Evolutionary conservation across 1,140 invertebrate species (phyloP).

Genomic region (Dryas iulia): DNA sequence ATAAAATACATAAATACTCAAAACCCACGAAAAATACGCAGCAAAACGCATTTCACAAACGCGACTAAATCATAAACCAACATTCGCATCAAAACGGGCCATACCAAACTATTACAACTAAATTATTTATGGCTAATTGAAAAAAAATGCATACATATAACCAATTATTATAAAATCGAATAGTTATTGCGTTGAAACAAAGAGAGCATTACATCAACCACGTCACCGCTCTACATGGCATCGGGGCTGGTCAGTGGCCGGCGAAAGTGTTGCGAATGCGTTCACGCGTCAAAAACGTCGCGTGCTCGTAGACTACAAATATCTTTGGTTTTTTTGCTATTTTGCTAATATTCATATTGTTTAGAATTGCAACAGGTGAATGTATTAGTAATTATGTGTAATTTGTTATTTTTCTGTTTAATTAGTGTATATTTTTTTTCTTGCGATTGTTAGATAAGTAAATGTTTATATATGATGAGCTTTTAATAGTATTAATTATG

Average conservation of each 20-base stretch:
- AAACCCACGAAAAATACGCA: not conserved
- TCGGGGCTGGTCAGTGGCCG: conserved; percentile 41
- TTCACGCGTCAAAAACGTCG: conserved; percentile 34
- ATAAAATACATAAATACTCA: not conserved
- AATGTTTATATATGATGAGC: not conserved
- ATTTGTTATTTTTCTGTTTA: not conserved
- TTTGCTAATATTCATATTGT: not conserved
- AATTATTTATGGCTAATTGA: not conserved
- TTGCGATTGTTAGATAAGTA: too few relatives aligned
- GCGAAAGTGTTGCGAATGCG: conserved; percentile 40
- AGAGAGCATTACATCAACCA: conserved; percentile 41
- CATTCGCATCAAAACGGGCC: not conserved
- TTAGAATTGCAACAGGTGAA: not conserved
- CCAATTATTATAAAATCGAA: not conserved
- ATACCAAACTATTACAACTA: not conserved
- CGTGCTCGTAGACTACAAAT: conserved; percentile 14
- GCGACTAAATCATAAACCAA: conserved; percentile 1
- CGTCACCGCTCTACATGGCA: conserved; percentile 44
- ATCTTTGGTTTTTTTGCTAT: not conserved
- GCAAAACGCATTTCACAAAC: not conserved
- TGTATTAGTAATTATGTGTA: not conserved
- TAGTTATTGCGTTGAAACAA: conserved; percentile 20
- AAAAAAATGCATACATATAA: not conserved
- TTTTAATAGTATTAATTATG: too few relatives aligned
- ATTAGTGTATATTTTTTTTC: not conserved